Conservation (phyloP, 2,797 vertebrate genomes). For the Lutjanus argentimaculatus region DNA sequence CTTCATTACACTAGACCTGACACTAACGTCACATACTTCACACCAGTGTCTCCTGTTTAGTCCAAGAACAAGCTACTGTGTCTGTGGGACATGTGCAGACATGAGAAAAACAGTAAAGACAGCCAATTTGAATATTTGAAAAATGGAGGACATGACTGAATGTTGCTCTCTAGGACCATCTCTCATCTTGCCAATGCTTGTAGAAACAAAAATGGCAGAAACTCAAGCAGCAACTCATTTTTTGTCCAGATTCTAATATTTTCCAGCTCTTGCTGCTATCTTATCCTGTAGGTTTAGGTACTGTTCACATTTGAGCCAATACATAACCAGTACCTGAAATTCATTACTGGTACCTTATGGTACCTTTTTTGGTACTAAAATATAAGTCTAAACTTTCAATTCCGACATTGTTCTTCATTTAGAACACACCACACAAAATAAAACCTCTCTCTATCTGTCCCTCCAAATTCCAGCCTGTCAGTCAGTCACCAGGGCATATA, state of each 20-base stretch:
- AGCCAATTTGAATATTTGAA: not conserved
- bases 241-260: constrained; percentile 18
- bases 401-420: too few relatives aligned
- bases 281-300: not conserved
- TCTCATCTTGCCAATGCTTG: not conserved
- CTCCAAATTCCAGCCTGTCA: too few relatives aligned
- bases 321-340: too few relatives aligned
- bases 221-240: not conserved
- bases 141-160: not conserved
- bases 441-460: too few relatives aligned
- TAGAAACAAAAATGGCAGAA: not conserved
- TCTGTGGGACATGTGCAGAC: constrained; percentile 14
- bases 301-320: too few relatives aligned
- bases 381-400: too few relatives aligned
- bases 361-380: too few relatives aligned
- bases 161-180: constrained; percentile 3
- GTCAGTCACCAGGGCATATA: too few relatives aligned
- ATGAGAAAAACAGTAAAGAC: not conserved
- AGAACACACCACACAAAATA: too few relatives aligned
- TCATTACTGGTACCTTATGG: too few relatives aligned
- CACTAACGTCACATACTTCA: constrained; percentile 22
- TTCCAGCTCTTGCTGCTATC: constrained; percentile 25
- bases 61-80: not conserved
- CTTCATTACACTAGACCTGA: constrained; percentile 48
- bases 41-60: not conserved